Conservation (phyloP, 1,140 invertebrate species). For the Centruroides vittatus region DNA sequence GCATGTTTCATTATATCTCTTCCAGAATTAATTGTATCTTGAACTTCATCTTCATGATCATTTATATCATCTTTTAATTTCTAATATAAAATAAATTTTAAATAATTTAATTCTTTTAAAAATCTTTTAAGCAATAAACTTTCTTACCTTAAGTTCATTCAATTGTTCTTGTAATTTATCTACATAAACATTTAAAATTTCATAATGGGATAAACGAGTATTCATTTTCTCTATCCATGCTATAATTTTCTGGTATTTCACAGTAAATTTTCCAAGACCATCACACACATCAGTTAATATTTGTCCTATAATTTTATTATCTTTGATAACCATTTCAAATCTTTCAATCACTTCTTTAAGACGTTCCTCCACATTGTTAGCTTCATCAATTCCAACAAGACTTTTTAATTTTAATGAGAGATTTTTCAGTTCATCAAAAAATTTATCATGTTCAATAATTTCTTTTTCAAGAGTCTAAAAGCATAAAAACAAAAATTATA, state of each 20-base stretch:
- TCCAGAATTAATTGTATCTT: conserved; percentile 38
- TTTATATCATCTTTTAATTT: conserved; percentile 4
- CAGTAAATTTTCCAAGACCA: conserved; percentile 64
- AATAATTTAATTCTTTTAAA: neutral
- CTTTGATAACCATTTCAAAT: conserved; percentile 65
- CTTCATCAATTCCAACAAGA: conserved; percentile 82
- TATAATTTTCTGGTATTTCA: conserved; percentile 78
- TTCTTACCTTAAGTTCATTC: conserved; percentile 67
- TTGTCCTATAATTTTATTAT: conserved; percentile 60
- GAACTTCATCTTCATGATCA: conserved; percentile 1
- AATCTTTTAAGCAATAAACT: neutral
- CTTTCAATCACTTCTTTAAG: conserved; percentile 65
- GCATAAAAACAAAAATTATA: neutral
- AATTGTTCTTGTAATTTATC: conserved; percentile 81
- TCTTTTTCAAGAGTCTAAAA: conserved; percentile 59
- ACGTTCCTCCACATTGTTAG: conserved; percentile 63
- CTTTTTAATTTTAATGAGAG: conserved; percentile 71
- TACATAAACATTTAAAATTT: conserved; percentile 69
- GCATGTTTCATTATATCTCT: conserved; percentile 89
- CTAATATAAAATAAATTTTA: neutral
- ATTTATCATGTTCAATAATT: conserved; percentile 64
- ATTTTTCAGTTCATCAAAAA: conserved; percentile 72
- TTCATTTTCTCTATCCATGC: conserved; percentile 87
- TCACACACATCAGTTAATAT: conserved; percentile 61
- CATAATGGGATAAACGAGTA: conserved; percentile 54